Percentiles rank a stretch among this genome's conserved stretches.
phyloP scores from a whole-genome alignment of 2,888 invertebrate species.

The Apantesis nais region DNA sequence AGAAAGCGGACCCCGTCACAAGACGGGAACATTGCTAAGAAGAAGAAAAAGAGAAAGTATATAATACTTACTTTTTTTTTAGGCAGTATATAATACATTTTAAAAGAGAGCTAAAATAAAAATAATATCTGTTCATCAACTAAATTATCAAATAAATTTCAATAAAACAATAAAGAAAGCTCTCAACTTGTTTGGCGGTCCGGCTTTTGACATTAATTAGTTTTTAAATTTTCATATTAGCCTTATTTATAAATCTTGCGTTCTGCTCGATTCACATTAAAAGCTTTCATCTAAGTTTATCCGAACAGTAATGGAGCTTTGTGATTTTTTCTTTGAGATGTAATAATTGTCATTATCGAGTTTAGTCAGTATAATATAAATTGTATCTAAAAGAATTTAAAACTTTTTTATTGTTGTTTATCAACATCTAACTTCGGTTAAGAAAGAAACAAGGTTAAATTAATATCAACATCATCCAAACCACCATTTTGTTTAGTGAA shows the following conservation, averaged over 20 bases:
- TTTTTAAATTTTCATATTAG: constrained; percentile 50
- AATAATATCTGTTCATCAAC: not conserved
- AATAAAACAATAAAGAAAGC: constrained; percentile 17
- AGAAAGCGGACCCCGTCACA: no score
- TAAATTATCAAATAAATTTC: constrained; percentile 8
- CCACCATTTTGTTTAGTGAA: no score
- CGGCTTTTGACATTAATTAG: constrained; percentile 47
- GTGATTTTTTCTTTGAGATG: not conserved
- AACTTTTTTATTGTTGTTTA: not conserved
- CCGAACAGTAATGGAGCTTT: constrained; percentile 2
- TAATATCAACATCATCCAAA: no score
- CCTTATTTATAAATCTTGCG: constrained; percentile 12
- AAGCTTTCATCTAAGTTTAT: constrained; percentile 18
- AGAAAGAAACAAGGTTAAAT: not conserved
- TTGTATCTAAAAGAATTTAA: not conserved
- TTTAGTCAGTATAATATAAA: not conserved
- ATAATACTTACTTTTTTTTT: no score
- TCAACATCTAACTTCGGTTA: not conserved
- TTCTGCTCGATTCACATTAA: constrained; percentile 5
- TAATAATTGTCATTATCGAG: not conserved
- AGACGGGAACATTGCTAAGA: no score
- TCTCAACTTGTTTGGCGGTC: constrained; percentile 7
- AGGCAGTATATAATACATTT: no score
- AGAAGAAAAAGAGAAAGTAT: no score
- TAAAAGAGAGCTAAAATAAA: not conserved